Base-by-base conservation (phyloP, 2,113 vertebrate species). In the Gnathonemus longibarbis region DNA sequence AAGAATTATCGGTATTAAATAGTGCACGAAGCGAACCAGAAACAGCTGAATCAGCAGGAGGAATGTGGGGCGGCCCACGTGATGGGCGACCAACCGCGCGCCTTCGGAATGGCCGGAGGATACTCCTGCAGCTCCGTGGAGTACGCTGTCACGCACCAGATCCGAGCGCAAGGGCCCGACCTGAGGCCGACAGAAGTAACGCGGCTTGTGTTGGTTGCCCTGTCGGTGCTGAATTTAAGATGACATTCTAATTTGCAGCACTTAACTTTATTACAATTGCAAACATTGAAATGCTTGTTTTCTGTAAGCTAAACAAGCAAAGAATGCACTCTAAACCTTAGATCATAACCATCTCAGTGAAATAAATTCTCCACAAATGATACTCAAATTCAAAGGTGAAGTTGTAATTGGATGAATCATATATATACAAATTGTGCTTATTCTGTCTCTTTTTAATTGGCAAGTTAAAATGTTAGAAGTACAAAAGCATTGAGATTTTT, bases 1-100 rank as follows among this genome's bases (percentile, higher is more conserved):
- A 86, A 85, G 45, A 53, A 66, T 62, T 46, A 86, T 70, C 31
- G n/a, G 83, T 62, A 35, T 90, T 58, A 66, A 86, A 84, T 86
- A 66, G 52, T 90, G 50, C 53, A 58, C 49, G 52, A 48, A 66
- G 50, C 10, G 42, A 52, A 46, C 17, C 35, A 53, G 45, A 88
- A 52, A 89, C 3, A 10, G 49, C n/a, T 19, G 19, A 52, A 15
- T 77, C 49, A 50, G 11, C n/a, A 10, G 48, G 42, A 49, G 45
- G 24, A 19, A 11, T 17, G 42, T 21, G 56, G 56, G 56, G 56
- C 10, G 24, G 87, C 9, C 42, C 7, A 24, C 21, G 19, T 9
- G n/a, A n/a, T 8, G 21, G 84, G n/a, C 2, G 27, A 52, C 21
- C 27, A 7, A 6, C 50, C 6, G 5, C 74, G 35, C 15, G 35